These are phyloP conservation scores for Pterois miles DNA, from an alignment of 2,797 vertebrate species.

Conservation along the genomic window DNA sequence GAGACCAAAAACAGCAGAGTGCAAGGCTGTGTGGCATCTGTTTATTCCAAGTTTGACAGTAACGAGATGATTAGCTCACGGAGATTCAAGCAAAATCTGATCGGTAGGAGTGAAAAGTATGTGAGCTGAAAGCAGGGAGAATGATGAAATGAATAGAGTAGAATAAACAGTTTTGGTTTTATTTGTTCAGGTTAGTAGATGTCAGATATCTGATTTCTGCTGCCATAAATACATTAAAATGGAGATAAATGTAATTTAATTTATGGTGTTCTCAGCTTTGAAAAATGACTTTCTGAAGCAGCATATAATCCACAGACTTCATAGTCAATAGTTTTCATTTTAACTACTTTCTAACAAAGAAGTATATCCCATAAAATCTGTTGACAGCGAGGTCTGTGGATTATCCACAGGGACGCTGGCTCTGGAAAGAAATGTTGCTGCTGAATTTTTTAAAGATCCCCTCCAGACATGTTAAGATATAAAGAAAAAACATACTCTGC, in stretches of 20 bases:
- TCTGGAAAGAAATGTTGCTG: constrained; percentile 27
- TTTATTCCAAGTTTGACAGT: background rate
- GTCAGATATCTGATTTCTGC: background rate
- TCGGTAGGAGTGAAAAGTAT: background rate
- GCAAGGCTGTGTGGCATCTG: background rate
- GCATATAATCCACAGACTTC: constrained; percentile 19
- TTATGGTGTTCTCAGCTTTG: background rate
- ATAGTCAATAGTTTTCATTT: constrained; percentile 16
- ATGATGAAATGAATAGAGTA: background rate
- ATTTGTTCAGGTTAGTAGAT: background rate
- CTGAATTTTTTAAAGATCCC: constrained; percentile 39
- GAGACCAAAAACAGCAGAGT: background rate
- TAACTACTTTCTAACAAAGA: constrained; percentile 2
- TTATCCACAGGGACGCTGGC: constrained; percentile 22
- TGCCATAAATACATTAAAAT: background rate
- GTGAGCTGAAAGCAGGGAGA: no score
- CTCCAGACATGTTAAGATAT: constrained; percentile 27
- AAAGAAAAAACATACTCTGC: background rate
- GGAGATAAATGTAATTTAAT: background rate
- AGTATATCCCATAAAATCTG: background rate
- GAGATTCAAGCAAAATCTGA: background rate
- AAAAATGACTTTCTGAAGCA: background rate
- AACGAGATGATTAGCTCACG: background rate
- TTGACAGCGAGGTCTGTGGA: constrained; percentile 16
- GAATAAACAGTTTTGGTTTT: background rate